Evolutionary conservation across 2,797 vertebrate species (phyloP).

Genomic region (Melanitta fusca): DNA sequence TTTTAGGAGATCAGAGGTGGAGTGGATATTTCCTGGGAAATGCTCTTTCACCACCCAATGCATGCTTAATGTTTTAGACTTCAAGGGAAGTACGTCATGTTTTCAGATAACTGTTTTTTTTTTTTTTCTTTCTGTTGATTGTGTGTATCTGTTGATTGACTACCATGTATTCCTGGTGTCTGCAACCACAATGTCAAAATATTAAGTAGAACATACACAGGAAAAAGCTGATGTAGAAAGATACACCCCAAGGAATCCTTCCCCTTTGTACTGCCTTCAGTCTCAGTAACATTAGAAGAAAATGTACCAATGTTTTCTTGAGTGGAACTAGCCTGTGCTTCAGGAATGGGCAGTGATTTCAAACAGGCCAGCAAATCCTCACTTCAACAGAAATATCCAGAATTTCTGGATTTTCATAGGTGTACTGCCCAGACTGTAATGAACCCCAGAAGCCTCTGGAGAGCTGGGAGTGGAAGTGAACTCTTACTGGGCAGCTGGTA

Average conservation of each 20-base stretch:
- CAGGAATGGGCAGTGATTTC: not conserved
- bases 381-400: not conserved
- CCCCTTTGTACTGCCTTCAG: not conserved
- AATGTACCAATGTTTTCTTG: not conserved
- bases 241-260: not conserved
- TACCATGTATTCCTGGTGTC: not conserved
- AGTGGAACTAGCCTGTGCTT: not conserved
- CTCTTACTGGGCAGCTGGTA: not conserved
- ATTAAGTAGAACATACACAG: not conserved
- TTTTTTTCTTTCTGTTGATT: not conserved
- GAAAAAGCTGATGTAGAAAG: not conserved
- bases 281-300: not conserved
- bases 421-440: not conserved
- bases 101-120: not conserved
- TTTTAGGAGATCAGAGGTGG: too few relatives aligned
- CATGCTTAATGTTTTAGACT: not conserved
- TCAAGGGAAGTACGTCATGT: not conserved
- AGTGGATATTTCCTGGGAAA: not conserved
- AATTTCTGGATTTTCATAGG: not conserved
- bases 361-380: not conserved
- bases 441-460: not conserved
- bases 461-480: not conserved
- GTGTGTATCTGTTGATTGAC: not conserved
- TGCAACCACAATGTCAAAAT: not conserved
- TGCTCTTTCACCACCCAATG: not conserved